phyloP scores from a whole-genome alignment of 2,113 vertebrate genomes.

The Nettapus auritus region DNA sequence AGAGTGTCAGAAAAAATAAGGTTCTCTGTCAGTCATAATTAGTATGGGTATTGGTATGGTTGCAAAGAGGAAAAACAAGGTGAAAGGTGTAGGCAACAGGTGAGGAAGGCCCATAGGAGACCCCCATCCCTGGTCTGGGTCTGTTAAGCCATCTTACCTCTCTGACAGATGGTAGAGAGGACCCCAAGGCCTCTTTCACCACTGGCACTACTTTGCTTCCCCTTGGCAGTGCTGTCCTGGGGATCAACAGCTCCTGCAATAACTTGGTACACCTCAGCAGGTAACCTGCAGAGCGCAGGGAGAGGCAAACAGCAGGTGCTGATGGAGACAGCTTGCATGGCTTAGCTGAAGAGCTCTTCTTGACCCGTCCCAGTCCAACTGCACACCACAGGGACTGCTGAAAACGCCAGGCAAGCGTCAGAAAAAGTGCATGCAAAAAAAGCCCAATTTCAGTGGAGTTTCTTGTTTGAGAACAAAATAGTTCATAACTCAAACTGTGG shows the following conservation, averaged over 20 bases:
- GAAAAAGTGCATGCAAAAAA: fast-evolving
- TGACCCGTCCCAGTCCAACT: fast-evolving
- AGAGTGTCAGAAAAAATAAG: not conserved
- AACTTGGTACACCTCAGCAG: not conserved
- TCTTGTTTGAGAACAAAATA: not conserved
- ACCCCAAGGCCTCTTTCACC: not conserved
- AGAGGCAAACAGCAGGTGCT: not conserved
- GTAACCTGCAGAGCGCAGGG: not conserved
- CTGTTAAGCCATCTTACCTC: not conserved
- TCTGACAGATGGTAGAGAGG: not conserved
- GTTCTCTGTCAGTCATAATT: not conserved
- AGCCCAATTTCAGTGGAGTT: not conserved
- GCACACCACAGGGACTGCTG: not conserved
- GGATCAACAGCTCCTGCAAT: not conserved
- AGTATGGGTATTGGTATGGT: not conserved
- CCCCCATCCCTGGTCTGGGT: not conserved
- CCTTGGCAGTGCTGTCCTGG: not conserved
- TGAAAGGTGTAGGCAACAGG: not conserved
- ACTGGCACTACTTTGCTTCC: not conserved
- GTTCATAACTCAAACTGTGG: not conserved
- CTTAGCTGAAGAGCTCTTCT: not conserved
- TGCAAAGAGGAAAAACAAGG: not conserved
- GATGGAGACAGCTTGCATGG: not conserved
- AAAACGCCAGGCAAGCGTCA: not conserved
- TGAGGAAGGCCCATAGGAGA: fast-evolving